A percentile compares a stretch with the other conserved stretches of the same genome.
Conservation (phyloP, 2,113 vertebrate species). For the Tyrannus savana region DNA sequence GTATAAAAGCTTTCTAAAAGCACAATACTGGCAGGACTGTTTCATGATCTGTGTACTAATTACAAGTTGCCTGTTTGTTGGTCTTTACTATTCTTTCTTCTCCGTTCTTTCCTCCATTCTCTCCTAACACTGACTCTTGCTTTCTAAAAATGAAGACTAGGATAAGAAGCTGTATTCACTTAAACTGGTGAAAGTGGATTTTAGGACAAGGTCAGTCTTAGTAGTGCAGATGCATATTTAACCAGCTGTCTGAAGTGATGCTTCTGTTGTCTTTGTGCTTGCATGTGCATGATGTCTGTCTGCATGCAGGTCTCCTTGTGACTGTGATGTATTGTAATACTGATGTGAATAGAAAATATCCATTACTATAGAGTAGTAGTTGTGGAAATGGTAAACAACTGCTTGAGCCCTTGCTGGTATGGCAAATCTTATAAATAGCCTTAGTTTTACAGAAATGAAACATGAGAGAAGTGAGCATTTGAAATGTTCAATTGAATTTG, state of each 20-base stretch:
- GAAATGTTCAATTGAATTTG: neutral
- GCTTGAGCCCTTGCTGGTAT: neutral
- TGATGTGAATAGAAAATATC: neutral
- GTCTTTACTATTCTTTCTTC: constrained; percentile 63
- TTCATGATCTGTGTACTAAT: constrained; percentile 37
- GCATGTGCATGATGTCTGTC: constrained; percentile 62
- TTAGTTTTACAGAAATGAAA: neutral
- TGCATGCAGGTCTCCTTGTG: constrained; percentile 40
- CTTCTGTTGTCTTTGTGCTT: constrained; percentile 67
- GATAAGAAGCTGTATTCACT: constrained; percentile 73
- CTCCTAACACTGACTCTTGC: constrained; percentile 74
- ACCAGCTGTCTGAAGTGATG: constrained; percentile 67
- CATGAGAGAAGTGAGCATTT: neutral
- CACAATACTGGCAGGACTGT: constrained; percentile 33
- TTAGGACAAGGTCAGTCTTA: constrained; percentile 75
- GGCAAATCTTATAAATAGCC: neutral
- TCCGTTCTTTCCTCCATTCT: constrained; percentile 51
- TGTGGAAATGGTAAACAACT: neutral
- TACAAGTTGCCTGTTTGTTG: constrained; percentile 56
- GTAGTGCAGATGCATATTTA: constrained; percentile 61
- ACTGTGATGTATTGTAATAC: neutral
- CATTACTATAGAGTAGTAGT: neutral
- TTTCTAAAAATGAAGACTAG: constrained; percentile 81
- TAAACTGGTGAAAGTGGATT: constrained; percentile 77
- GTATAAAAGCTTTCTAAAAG: constrained; percentile 35